Percentiles rank a stretch among this genome's conserved stretches.
Evolutionary conservation across 2,113 vertebrate genomes (phyloP).

Genomic region (Opisthocomus hoazin): DNA sequence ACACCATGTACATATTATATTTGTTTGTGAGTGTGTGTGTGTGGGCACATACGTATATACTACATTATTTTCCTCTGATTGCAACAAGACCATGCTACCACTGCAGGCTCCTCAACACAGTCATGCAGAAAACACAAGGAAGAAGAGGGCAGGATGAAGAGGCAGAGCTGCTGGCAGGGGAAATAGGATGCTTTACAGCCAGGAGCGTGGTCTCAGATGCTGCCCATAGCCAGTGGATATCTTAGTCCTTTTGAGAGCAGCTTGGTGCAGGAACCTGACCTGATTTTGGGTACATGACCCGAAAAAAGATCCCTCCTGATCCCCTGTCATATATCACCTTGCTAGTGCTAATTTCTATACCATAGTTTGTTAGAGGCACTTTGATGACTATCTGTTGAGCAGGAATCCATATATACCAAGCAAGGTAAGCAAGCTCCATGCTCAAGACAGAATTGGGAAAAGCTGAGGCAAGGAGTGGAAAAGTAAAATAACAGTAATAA

Average conservation of each 20-base stretch:
- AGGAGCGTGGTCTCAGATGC: not conserved
- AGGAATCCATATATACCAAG: not conserved
- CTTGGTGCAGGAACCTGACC: not conserved
- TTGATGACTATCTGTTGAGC: not conserved
- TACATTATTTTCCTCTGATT: not conserved
- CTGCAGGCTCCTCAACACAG: not conserved
- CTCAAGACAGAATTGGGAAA: not conserved
- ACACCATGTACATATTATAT: not conserved
- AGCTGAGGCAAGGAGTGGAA: not conserved
- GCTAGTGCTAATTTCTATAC: not conserved
- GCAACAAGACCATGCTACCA: not conserved
- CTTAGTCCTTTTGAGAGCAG: not conserved
- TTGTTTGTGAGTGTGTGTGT: not conserved
- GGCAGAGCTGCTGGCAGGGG: not conserved
- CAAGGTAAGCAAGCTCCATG: not conserved
- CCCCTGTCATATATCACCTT: not conserved
- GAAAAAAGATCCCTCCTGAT: not conserved
- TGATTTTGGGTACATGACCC: not conserved
- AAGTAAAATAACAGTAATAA: not conserved
- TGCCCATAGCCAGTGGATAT: not conserved
- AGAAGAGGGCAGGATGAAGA: not conserved
- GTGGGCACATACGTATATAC: too few species aligned
- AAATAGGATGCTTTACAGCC: not conserved
- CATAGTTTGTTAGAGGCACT: not conserved
- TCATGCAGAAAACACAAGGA: not conserved